phyloP scores from a whole-genome alignment of 2,888 invertebrate species.

The Thalpophila matura region DNA sequence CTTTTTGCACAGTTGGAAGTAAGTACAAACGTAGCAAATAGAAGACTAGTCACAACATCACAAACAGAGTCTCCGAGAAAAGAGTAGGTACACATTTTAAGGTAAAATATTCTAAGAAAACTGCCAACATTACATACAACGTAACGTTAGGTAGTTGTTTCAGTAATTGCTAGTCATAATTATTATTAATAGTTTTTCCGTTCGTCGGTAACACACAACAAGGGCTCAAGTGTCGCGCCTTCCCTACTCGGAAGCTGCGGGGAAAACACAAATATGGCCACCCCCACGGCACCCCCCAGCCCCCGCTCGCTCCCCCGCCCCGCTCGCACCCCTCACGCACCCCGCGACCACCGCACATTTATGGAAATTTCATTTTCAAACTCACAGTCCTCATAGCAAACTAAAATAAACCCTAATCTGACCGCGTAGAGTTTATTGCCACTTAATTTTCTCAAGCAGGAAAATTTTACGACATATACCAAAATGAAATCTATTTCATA shows the following conservation, averaged over 20 bases:
- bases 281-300: conserved; percentile 52
- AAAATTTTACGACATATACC: conserved; percentile 68
- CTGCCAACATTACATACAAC: neutral
- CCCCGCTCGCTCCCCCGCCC: conserved; percentile 11
- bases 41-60: neutral
- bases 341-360: conserved; percentile 75
- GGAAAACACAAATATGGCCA: conserved; percentile 83
- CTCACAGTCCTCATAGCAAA: conserved; percentile 71
- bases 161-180: conserved; percentile 74
- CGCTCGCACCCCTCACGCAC: conserved; percentile 47
- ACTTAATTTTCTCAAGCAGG: conserved; percentile 77
- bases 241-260: conserved; percentile 80
- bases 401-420: conserved; percentile 84
- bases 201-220: conserved; percentile 78
- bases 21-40: neutral
- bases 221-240: conserved; percentile 78
- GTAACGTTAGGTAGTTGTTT: conserved; percentile 26
- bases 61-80: neutral
- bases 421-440: conserved; percentile 81
- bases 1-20: too few species aligned
- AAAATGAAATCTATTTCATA: conserved; percentile 77
- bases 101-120: neutral
- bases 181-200: conserved; percentile 86
- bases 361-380: conserved; percentile 90
- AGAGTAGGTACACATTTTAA: neutral